Evolutionary conservation across 2,888 invertebrate genomes (phyloP), one percentile per base, ranked within the genome.

Genomic region (Deilephila porcellus): DNA sequence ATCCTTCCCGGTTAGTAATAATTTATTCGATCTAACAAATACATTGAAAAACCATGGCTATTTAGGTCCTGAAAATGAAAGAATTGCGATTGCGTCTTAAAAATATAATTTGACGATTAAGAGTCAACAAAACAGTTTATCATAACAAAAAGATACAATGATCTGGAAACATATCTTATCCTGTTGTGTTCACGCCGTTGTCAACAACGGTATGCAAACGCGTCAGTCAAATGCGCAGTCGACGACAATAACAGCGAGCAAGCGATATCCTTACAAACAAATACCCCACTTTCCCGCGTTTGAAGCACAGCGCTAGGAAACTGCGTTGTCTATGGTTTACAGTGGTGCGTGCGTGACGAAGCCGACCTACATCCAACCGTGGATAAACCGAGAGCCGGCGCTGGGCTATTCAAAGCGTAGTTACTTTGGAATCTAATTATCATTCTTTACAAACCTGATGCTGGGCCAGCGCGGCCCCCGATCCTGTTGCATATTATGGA

Each of bases 391-490:
- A 76, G 77, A 74, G 71, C 79, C 79, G 81, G 78, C 81, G 83
- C 84, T 89, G 89, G 82, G 79, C 83, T 87, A 92, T 92, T 90
- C 92, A 86, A 84, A 81, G 75, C 83, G 82, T 84, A 82, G 83
- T 82, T 83, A 83, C 85, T 82, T 84, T 77, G 83, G 89, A 85
- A 91, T 91, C 83, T 90, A 86, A 89, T 91, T 91, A 90, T 82
- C 90, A 89, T 90, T 88, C 89, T 87, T 91, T 88, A 86, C 83
- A 79, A 82, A 86, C 83, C 82, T 84, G 85, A 86, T 86, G 87
- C 85, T 87, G 81, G 71, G 75, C 74, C 56, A 70, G 74, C 71
- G 71, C 76, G 74, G 76, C 78, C 78, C 77, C 76, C 79, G 72
- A 71, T 73, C 74, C 75, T 70, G 71, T 71, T 73, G 72, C 52